Base-by-base conservation (phyloP, 1,140 invertebrate genomes). In the Brevipalpus yothersi region DNA sequence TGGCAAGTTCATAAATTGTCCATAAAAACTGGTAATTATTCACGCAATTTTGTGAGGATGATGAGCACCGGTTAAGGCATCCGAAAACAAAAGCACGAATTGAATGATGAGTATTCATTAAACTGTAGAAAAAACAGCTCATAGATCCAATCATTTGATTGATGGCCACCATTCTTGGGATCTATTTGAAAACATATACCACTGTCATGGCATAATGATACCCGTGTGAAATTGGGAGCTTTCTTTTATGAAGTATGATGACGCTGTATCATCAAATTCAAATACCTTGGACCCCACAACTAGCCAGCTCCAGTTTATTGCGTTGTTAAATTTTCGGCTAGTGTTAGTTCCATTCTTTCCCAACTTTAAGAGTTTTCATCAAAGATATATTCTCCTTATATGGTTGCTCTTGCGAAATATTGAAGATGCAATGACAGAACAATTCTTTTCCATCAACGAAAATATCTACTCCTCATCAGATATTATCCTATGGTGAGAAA, bases 301-400 rank as follows among this genome's bases (percentile, higher is more conserved):
- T 76, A 90, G 80, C 80, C 80, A 91, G 56, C 86, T 86, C 91
- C 92, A 97, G n/a, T n/a, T n/a, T n/a, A n/a, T n/a, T n/a, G n/a
- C n/a, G n/a, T n/a, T n/a, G n/a, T n/a, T n/a, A n/a, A n/a, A n/a
- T n/a, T n/a, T n/a, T n/a, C n/a, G n/a, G n/a, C n/a, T n/a, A n/a
- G n/a, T n/a, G n/a, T n/a, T n/a, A n/a, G n/a, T n/a, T n/a, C n/a
- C n/a, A n/a, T n/a, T n/a, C n/a, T n/a, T n/a, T n/a, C n/a, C n/a
- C n/a, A n/a, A n/a, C n/a, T n/a, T n/a, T n/a, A n/a, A n/a, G n/a
- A n/a, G n/a, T n/a, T n/a, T n/a, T n/a, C n/a, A n/a, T n/a, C n/a
- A n/a, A n/a, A n/a, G n/a, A n/a, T n/a, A n/a, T n/a, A n/a, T n/a
- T n/a, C n/a, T n/a, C n/a, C n/a, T n/a, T n/a, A n/a, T n/a, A n/a